Evolutionary conservation across 2,888 invertebrate genomes (phyloP), one percentile per base, ranked within the genome.

Genomic region (Agrochola lychnidis): DNA sequence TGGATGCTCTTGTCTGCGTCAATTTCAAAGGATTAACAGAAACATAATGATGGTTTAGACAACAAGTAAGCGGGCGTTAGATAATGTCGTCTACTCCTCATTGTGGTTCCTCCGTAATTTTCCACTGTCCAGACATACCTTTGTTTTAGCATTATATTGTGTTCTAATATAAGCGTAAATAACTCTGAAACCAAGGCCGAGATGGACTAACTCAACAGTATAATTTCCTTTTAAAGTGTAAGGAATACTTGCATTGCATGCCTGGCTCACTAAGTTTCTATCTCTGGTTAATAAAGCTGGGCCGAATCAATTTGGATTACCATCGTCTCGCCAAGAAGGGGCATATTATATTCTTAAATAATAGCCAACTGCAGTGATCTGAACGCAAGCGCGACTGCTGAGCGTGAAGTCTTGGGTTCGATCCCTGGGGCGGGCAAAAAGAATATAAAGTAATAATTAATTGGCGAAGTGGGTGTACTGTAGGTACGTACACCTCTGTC

Each of bases 141-240:
- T 70, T 70, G 30, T 70, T 53, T 42, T 53, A 42, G 45, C 45
- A 59, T 42, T 16, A 53, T 25, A 70, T 59, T 77, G 78, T 78
- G 42, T 59, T 42, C 14, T 40, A 25, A 22, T 48, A 48, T 61
- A 42, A 51, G 48, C 48, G 10, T 25, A 36, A 45, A 45, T 76
- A 76, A 14, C 56, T 48, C 10, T 3, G 22, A n/a, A 40, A 48
- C 45, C 19, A 7, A 22, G 48, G 19, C 12, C 25, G 19, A 45
- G 45, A 66, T 45, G 7, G 14, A 48, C 51, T 36, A 67, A 51
- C 48, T 12, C 30, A 9, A 22, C 5, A n/a, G 30, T 36, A 22
- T 30, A 22, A 19, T 12, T 25, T 19, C 14, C 7, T 22, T 48
- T 30, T 30, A 22, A 67, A 4, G 4, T 22, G 14, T 67, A 30